Base-by-base conservation (phyloP, 2,113 vertebrate genomes). In the Gobius niger region DNA sequence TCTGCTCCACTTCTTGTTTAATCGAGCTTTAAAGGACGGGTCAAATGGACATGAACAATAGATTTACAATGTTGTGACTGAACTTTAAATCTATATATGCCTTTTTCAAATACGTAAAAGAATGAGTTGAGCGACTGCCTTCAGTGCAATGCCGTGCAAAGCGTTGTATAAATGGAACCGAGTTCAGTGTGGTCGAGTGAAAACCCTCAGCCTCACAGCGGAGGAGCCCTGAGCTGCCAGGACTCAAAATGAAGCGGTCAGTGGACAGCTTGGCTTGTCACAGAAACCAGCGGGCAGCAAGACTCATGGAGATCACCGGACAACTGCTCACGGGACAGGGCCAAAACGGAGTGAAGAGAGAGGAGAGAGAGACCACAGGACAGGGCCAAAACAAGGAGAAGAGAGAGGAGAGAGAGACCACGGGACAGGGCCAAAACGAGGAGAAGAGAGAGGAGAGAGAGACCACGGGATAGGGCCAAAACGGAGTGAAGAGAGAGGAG, bases 191-290 rank as follows among this genome's bases (percentile, higher is more conserved):
- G 24, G 24, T 34, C 24, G 24, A 24, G 24, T 24, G 24, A 1
- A 24, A 34, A 34, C 24, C 24, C 2, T 10, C 8, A 7, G 50
- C 50, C 52, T 53, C 51, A 53, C 51, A 53, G 52, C 18, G 6
- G 52, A 19, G 9, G 18, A 56, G 24, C 24, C 24, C 24, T 4
- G 53, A 56, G 18, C 5, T 85, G 88, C 85, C 88, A 89, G 63
- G 81, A 68, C 85, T 85, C 87, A 68, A 90, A 85, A 90, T 90
- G 88, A 90, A 90, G 88, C 75, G 88, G 88, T 90, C 88, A 90
- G 82, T 70, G 44, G 87, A 89, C 89, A 90, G 89, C 87, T 89
- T 89, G 87, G 85, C 80, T 86, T 90, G 87, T 89, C 89, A 90
- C 82, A 76, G 82, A 81, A 87, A 85, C 83, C 86, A 77, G 87